phyloP scores from a whole-genome alignment of 1,140 invertebrate genomes.

The Hylyphantes graminicola region DNA sequence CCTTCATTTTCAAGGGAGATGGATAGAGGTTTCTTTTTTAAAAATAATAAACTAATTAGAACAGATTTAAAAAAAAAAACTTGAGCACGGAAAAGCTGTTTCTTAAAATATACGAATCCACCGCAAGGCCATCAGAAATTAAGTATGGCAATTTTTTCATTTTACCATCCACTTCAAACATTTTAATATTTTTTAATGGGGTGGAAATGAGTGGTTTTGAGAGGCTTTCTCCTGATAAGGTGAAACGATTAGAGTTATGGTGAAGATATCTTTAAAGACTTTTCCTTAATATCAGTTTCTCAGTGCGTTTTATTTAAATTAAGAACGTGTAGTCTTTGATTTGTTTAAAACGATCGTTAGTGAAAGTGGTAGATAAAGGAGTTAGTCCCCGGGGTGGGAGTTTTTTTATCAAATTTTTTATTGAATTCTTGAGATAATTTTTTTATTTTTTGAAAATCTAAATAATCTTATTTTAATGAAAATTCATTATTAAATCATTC shows the following conservation, averaged over 20 bases:
- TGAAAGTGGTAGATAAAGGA: slow-evolving; percentile 18
- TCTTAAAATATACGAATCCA: no score
- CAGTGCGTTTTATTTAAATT: slow-evolving; percentile 30
- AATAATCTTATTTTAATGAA: no score
- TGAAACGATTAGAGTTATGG: slow-evolving; percentile 31
- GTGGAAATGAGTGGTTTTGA: slow-evolving; percentile 58
- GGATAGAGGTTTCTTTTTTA: no score
- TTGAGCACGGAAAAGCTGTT: no score
- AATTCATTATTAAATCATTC: no score
- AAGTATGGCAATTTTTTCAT: slow-evolving; percentile 50
- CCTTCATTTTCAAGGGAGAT: no score
- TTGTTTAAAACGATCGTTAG: slow-evolving; percentile 28
- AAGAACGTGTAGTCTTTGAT: slow-evolving; percentile 24
- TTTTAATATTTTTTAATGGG: slow-evolving; percentile 59
- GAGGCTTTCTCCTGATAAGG: slow-evolving; percentile 40
- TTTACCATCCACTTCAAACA: slow-evolving; percentile 34
- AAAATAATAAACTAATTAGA: no score
- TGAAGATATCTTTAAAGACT: slow-evolving; percentile 21
- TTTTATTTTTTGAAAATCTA: neutral
- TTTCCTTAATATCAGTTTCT: slow-evolving; percentile 16
- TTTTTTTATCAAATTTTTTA: neutral
- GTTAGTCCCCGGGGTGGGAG: neutral
- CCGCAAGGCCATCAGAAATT: slow-evolving; percentile 37
- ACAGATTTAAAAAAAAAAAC: neutral
- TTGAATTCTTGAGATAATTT: neutral